These are phyloP conservation scores for Drosophila elegans DNA, from an alignment of 1,140 invertebrate species.

Conservation along the genomic window DNA sequence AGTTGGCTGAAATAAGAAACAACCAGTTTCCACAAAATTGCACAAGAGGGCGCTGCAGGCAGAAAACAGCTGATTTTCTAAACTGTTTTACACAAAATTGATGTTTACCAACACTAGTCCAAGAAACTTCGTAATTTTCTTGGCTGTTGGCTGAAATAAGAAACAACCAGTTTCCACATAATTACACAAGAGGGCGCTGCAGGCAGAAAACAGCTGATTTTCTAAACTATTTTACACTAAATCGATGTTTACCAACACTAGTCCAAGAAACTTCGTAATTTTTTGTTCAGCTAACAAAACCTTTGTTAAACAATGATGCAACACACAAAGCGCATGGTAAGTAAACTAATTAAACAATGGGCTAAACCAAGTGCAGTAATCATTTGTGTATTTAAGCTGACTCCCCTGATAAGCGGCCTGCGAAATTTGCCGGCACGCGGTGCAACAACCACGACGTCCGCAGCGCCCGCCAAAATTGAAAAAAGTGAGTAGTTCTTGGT, in stretches of 20 bases:
- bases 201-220: background rate
- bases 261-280: background rate
- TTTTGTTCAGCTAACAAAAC: slow-evolving; percentile 7
- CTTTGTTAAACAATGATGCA: slow-evolving; percentile 63
- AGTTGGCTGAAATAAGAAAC: background rate
- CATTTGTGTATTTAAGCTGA: slow-evolving; percentile 25
- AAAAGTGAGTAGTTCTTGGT: slow-evolving; percentile 60
- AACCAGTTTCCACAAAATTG: background rate
- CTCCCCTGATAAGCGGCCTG: slow-evolving; percentile 50
- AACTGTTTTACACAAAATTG: background rate
- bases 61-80: slow-evolving; percentile 1
- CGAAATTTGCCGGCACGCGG: slow-evolving; percentile 53
- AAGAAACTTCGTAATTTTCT: slow-evolving; percentile 2
- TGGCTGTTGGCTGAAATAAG: too few relatives aligned
- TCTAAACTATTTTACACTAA: background rate
- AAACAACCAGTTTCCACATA: background rate
- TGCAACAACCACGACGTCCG: slow-evolving; percentile 45
- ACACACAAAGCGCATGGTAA: slow-evolving; percentile 63
- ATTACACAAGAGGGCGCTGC: background rate
- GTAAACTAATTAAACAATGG: background rate
- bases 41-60: background rate
- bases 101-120: background rate
- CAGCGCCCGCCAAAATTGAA: slow-evolving; percentile 80
- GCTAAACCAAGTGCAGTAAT: background rate
- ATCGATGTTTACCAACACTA: background rate